phyloP scores from a whole-genome alignment of 2,113 vertebrate species.

The Sylvia atricapilla region DNA sequence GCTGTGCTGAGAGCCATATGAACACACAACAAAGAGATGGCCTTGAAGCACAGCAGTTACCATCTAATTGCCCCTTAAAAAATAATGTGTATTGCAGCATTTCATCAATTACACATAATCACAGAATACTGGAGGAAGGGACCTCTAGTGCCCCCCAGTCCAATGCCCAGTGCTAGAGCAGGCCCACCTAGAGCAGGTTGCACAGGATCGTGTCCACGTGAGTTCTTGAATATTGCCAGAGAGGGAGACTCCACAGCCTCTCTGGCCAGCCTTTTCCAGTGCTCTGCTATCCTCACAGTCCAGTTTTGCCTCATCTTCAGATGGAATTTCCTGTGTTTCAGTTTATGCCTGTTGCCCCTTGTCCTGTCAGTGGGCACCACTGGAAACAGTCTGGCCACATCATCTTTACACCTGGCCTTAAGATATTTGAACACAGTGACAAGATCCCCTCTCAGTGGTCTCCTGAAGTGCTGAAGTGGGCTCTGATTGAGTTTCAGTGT shows the following conservation, averaged over 20 bases:
- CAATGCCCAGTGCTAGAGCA: rapidly evolving
- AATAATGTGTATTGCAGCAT: background rate
- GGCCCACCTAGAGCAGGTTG: background rate
- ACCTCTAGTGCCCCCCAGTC: background rate
- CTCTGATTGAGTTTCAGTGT: background rate
- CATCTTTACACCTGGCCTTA: too few relatives aligned
- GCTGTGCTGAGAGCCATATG: background rate
- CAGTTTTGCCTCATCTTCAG: background rate
- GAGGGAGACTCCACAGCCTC: background rate
- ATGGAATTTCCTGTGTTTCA: background rate
- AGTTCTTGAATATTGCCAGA: background rate
- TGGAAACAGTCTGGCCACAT: background rate
- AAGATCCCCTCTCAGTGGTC: background rate
- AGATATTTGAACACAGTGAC: rapidly evolving
- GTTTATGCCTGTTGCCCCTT: background rate
- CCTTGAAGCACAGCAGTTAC: background rate
- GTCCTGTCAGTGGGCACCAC: background rate
- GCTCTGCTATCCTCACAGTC: background rate
- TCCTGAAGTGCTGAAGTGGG: background rate
- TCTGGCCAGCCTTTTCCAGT: background rate
- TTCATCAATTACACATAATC: background rate
- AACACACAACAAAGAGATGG: background rate
- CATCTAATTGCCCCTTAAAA: background rate
- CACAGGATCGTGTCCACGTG: rapidly evolving
- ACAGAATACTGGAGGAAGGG: background rate